Conservation (phyloP, 2,888 invertebrate genomes). For the Proisotoma minuta region DNA sequence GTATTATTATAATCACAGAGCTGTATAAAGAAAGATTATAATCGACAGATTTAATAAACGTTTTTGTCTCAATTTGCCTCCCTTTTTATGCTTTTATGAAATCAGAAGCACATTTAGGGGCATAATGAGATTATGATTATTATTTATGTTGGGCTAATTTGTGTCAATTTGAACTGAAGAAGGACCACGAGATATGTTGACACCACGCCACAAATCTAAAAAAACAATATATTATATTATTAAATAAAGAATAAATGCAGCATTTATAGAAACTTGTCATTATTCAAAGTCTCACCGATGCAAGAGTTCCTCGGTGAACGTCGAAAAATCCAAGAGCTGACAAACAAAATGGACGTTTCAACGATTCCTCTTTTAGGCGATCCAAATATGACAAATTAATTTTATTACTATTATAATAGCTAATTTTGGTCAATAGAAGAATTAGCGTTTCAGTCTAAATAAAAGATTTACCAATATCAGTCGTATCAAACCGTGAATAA, state of each 20-base stretch:
- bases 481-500: not conserved
- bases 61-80: too few species aligned
- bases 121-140: too few species aligned
- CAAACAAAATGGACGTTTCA: not conserved
- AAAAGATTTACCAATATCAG: not conserved
- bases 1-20: too few species aligned
- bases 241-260: not conserved
- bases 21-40: too few species aligned
- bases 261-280: not conserved
- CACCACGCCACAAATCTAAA: not conserved
- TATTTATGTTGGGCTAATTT: too few species aligned
- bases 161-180: not conserved
- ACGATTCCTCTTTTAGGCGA: not conserved
- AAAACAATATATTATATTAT: not conserved
- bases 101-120: too few species aligned
- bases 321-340: not conserved
- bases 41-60: too few species aligned
- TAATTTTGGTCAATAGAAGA: not conserved
- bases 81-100: too few species aligned
- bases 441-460: not conserved
- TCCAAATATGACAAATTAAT: too few species aligned
- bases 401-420: too few species aligned
- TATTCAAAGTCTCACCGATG: not conserved
- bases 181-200: not conserved
- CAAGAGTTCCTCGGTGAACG: not conserved